Conservation (phyloP, 2,113 vertebrate species). For the Antechinus flavipes region DNA sequence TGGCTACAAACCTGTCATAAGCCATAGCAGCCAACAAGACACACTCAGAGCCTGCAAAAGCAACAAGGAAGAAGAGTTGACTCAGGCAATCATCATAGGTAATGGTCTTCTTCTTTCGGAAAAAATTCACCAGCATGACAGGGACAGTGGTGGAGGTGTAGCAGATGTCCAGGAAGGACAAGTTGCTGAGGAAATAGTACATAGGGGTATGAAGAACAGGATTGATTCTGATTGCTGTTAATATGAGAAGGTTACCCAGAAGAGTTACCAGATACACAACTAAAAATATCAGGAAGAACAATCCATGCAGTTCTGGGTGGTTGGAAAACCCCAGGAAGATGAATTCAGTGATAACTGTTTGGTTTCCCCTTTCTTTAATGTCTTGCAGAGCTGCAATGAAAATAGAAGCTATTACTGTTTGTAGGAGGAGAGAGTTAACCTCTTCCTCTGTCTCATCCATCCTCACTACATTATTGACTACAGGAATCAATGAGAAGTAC, state of each 20-base stretch:
- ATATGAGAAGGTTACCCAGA: conserved; percentile 23
- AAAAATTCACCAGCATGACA: conserved; percentile 51
- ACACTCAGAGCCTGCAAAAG: conserved; percentile 27
- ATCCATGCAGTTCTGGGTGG: conserved; percentile 38
- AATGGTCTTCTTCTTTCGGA: conserved; percentile 58
- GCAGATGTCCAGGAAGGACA: conserved; percentile 70
- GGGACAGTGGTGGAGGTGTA: conserved; percentile 54
- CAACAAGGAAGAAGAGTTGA: conserved; percentile 55
- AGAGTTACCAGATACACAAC: conserved; percentile 50
- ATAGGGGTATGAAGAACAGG: conserved; percentile 55
- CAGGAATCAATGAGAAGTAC: not conserved
- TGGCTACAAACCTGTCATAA: conserved; percentile 72
- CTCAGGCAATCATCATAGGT: conserved; percentile 42
- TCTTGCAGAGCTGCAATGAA: conserved; percentile 3
- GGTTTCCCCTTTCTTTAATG: conserved; percentile 37
- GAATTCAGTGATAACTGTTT: conserved; percentile 55
- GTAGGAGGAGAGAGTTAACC: too few species aligned
- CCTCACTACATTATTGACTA: not conserved
- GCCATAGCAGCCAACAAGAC: conserved; percentile 58
- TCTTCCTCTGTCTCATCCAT: too few species aligned
- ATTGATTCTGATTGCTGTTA: conserved; percentile 6
- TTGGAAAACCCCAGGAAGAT: conserved; percentile 71
- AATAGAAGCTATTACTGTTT: not conserved
- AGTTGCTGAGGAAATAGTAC: conserved; percentile 66
- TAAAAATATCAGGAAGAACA: conserved; percentile 61